Base-by-base conservation (phyloP, 2,888 invertebrate genomes). In the Rutpela maculata region DNA sequence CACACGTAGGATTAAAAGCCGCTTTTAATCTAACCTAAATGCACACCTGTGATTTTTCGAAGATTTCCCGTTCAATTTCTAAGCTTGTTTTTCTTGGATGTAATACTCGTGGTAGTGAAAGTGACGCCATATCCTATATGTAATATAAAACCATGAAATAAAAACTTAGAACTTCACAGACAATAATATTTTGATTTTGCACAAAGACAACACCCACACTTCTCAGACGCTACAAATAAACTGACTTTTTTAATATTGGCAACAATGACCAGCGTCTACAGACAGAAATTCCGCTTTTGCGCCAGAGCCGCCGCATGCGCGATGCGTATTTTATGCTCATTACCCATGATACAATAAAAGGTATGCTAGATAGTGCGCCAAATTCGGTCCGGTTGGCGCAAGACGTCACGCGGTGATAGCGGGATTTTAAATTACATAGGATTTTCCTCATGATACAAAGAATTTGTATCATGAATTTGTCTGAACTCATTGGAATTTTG, bases 21-120 rank as follows among this genome's bases (percentile, higher is more conserved):
- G 66, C 50, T 50, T 35, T 35, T 56, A 56, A 70, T 70, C 19
- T 73, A 75, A 75, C 67, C 76, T 68, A 68, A 73, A 70, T 66
- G 78, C 80, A 70, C 90, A 95, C 96, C 94, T 95, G 95, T 87
- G 93, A 93, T 90, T 95, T 96, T 90, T 96, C 96, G 88, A 96
- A 96, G 86, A 94, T 94, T 89, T 96, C 96, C 74, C 95, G 92
- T 89, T 96, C 95, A 82, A 94, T 92, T 88, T 95, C 95, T 87
- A 95, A 89, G 87, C 94, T 95, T 81, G 94, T 94, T 91, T 95
- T 95, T 88, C 94, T 93, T 83, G 93, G 93, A 88, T 95, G 94
- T 79, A 95, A 90, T 81, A 95, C 94, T 86, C 94, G 91, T 55
- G 94, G 94, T 85, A 95, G 90, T 62, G 94, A 95, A 88, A 95